Evolutionary conservation across 2,888 invertebrate genomes (phyloP).

Genomic region (Xestobium rufovillosum): DNA sequence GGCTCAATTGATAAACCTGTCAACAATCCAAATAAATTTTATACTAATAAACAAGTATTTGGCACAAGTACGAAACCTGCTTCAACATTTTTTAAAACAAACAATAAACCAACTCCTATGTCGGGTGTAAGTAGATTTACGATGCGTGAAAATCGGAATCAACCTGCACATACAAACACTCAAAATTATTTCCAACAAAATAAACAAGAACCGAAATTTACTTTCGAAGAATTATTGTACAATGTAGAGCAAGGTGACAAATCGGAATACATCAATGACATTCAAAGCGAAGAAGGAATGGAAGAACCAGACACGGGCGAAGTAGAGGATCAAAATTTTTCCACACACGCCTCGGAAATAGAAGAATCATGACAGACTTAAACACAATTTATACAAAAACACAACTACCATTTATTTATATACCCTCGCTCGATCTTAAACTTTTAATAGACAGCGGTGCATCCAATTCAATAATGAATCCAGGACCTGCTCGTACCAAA

Average conservation of each 20-base stretch:
- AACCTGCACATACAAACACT: too few relatives aligned
- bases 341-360: too few relatives aligned
- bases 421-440: conserved; percentile 15
- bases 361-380: too few relatives aligned
- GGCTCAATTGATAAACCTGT: neutral
- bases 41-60: neutral
- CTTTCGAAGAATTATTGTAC: too few relatives aligned
- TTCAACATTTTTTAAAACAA: neutral
- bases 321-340: neutral
- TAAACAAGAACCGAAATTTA: too few relatives aligned
- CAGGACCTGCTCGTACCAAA: conserved; percentile 8
- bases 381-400: too few relatives aligned
- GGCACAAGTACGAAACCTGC: neutral
- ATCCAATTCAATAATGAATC: conserved; percentile 12
- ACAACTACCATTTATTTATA: conserved; percentile 18
- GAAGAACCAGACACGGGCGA: neutral
- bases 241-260: too few relatives aligned
- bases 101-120: conserved; percentile 1
- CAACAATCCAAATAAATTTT: neutral
- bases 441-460: conserved; percentile 18
- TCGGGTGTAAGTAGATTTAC: too few relatives aligned
- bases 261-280: neutral
- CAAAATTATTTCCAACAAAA: too few relatives aligned
- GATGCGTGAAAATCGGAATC: neutral
- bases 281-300: neutral